Conservation (phyloP, 1,140 invertebrate genomes). For the Drosophila pachea region DNA sequence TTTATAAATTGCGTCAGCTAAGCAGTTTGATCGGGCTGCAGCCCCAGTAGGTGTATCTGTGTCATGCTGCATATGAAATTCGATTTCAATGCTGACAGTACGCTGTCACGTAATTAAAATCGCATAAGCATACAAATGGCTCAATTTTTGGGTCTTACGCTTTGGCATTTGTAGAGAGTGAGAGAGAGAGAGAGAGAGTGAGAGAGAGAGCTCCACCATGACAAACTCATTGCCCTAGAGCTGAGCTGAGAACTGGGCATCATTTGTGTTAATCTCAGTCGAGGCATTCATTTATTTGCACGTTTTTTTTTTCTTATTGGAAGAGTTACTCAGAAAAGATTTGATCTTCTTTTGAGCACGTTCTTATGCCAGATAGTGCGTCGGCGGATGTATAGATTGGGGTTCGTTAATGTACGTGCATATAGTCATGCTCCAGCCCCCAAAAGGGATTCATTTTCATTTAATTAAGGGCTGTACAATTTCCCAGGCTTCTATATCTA, state of each 20-base stretch:
- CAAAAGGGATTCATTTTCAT: no score
- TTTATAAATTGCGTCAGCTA: constrained; percentile 67
- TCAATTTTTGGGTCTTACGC: constrained; percentile 48
- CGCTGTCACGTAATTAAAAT: constrained; percentile 72
- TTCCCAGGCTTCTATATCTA: neutral
- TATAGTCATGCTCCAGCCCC: no score
- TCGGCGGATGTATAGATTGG: no score
- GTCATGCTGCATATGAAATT: constrained; percentile 67
- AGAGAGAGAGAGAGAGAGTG: no score
- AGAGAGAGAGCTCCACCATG: constrained; percentile 20
- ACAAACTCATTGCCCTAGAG: constrained; percentile 19
- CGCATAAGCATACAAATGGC: constrained; percentile 54
- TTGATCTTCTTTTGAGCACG: no score
- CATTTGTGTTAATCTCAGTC: neutral
- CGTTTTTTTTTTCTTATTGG: neutral
- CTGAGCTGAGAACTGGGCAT: neutral
- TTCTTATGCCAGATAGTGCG: no score
- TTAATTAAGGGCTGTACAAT: neutral
- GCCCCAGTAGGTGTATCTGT: no score
- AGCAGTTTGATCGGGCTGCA: constrained; percentile 18
- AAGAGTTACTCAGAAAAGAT: no score
- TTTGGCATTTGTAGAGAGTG: constrained; percentile 52
- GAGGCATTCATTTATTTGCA: constrained; percentile 17
- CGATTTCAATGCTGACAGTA: constrained; percentile 65
- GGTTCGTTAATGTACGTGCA: no score